Evolutionary conservation across 2,888 invertebrate genomes (phyloP).

Genomic region (Apomyelois bistriatella): DNA sequence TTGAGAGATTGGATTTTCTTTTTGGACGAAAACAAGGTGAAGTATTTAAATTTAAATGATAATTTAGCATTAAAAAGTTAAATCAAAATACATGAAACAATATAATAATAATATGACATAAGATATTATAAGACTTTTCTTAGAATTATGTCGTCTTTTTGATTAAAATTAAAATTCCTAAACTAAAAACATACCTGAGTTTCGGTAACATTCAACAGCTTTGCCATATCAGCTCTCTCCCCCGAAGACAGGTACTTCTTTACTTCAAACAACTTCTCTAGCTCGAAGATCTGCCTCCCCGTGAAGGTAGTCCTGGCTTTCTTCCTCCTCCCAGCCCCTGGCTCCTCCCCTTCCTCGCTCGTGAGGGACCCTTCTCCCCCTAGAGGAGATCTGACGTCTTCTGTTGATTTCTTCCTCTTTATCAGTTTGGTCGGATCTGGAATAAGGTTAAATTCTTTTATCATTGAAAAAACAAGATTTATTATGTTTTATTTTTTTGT

Average conservation of each 20-base stretch:
- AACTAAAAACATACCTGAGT: conserved; percentile 86
- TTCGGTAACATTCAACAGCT: conserved; percentile 95
- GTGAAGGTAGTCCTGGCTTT: conserved; percentile 97
- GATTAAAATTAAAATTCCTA: neutral
- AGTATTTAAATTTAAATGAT: too few species aligned
- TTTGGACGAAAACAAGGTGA: too few species aligned
- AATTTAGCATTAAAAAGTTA: too few species aligned
- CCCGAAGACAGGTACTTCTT: conserved; percentile 98
- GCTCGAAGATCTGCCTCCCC: conserved; percentile 96
- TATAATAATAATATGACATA: too few species aligned
- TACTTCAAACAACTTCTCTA: conserved; percentile 96
- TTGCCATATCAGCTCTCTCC: conserved; percentile 96
- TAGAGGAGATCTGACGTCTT: conserved; percentile 63
- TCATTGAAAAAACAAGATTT: too few species aligned
- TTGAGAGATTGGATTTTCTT: too few species aligned
- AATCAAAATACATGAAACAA: too few species aligned
- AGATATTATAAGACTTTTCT: too few species aligned
- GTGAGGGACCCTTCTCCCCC: conserved; percentile 68
- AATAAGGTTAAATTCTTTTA: conserved; percentile 16
- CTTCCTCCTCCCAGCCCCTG: conserved; percentile 82
- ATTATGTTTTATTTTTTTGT: too few species aligned
- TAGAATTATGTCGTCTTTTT: too few species aligned
- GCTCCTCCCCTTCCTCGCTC: conserved; percentile 76
- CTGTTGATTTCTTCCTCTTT: conserved; percentile 72
- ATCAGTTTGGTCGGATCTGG: conserved; percentile 62